These are phyloP conservation scores for Distichodus sexfasciatus DNA, from an alignment of 2,797 vertebrate genomes.

Conservation along the genomic window DNA sequence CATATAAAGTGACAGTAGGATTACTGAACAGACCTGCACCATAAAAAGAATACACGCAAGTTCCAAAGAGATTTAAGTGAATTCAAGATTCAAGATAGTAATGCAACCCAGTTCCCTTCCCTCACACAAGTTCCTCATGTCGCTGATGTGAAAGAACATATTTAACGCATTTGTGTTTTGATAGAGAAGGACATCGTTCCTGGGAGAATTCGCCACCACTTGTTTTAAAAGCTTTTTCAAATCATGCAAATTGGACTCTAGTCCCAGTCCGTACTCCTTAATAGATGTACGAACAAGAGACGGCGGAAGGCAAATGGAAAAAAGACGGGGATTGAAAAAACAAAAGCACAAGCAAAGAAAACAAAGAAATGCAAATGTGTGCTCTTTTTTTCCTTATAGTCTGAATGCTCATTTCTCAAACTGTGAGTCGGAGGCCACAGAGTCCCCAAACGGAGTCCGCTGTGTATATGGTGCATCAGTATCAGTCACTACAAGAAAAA, in stretches of 20 bases:
- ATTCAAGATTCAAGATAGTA: neutral
- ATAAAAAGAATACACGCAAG: neutral
- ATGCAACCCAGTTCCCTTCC: neutral
- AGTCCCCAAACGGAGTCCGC: slow-evolving; percentile 23
- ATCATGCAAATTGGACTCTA: slow-evolving; percentile 29
- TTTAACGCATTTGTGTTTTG: neutral
- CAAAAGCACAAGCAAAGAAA: slow-evolving; percentile 1
- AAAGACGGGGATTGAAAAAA: neutral
- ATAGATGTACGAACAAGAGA: neutral
- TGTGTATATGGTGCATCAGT: neutral
- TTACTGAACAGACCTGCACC: too few relatives aligned
- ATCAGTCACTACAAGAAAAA: neutral
- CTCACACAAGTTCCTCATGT: neutral
- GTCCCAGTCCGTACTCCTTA: slow-evolving; percentile 16
- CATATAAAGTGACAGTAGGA: too few relatives aligned
- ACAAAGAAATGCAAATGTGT: slow-evolving; percentile 37
- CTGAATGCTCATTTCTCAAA: slow-evolving; percentile 34
- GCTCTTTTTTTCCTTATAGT: slow-evolving; percentile 1
- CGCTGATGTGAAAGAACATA: neutral
- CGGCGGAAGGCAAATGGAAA: neutral
- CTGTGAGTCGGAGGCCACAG: neutral
- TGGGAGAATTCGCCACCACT: neutral
- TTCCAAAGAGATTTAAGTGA: neutral
- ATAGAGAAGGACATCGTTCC: neutral
- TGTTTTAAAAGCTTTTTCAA: slow-evolving; percentile 5